Conservation (phyloP, 2,888 invertebrate species). For the Ryuthela nishihirai region DNA sequence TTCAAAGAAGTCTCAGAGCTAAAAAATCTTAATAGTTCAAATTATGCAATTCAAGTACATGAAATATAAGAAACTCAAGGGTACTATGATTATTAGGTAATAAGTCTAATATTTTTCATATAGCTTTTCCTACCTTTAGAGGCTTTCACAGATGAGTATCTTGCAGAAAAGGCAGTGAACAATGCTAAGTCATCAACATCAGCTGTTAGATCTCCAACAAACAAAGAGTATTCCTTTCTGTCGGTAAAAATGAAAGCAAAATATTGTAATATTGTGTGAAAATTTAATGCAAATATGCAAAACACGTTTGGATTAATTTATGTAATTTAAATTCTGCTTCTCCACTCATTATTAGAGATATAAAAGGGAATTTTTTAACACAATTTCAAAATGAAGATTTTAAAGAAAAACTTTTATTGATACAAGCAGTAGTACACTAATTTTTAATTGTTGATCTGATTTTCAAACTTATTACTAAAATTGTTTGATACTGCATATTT, state of each 20-base stretch:
- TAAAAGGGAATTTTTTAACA: no score
- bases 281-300: no score
- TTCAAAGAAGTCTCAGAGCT: no score
- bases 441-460: no score
- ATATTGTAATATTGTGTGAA: background rate
- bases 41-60: constrained; percentile 1
- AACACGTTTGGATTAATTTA: no score
- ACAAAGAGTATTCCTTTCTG: constrained; percentile 80
- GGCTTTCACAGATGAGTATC: constrained; percentile 87
- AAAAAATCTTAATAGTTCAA: background rate
- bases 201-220: constrained; percentile 89
- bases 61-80: constrained; percentile 45
- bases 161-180: constrained; percentile 84
- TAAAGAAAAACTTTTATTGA: no score
- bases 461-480: no score
- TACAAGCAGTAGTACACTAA: no score
- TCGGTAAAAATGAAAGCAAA: background rate
- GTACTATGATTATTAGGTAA: background rate
- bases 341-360: no score
- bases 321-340: no score
- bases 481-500: no score
- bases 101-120: constrained; percentile 5
- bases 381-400: no score
- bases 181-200: constrained; percentile 94
- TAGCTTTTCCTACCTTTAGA: constrained; percentile 69